Percentiles rank a stretch among this genome's conserved stretches.
Conservation (phyloP, 2,797 vertebrate genomes). For the Xenops minutus region DNA sequence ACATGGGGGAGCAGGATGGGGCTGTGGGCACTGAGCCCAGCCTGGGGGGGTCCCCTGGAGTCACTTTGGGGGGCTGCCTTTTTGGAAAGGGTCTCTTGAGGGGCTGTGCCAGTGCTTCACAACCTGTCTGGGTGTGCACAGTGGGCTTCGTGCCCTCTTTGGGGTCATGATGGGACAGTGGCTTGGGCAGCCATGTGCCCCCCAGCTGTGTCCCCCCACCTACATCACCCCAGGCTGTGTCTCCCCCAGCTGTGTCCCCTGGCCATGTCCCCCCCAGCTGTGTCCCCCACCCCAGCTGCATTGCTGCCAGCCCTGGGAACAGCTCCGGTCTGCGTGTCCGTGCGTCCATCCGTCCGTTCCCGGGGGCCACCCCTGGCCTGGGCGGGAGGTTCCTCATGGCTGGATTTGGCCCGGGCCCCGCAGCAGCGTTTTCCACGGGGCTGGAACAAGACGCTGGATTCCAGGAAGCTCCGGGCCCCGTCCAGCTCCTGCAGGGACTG, state of each 20-base stretch:
- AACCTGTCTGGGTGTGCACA: fast-evolving
- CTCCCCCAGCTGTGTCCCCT: neutral
- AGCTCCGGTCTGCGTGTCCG: neutral
- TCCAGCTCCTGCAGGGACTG: slow-evolving; percentile 54
- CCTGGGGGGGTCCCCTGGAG: neutral
- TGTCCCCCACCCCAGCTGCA: neutral
- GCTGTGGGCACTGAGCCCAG: neutral
- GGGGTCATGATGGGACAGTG: neutral
- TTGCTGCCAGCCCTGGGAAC: neutral
- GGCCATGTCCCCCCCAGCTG: neutral
- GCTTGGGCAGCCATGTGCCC: neutral
- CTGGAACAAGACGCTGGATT: slow-evolving; percentile 40
- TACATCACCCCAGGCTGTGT: neutral
- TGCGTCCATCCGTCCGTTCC: neutral
- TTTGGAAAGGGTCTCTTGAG: neutral
- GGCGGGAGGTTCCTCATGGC: slow-evolving; percentile 38
- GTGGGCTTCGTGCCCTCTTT: neutral
- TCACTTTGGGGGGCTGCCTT: neutral
- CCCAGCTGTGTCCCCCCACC: neutral
- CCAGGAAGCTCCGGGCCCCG: slow-evolving; percentile 46
- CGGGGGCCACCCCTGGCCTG: neutral
- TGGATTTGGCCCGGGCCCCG: slow-evolving; percentile 29
- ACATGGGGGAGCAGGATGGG: neutral
- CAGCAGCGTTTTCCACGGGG: slow-evolving; percentile 36
- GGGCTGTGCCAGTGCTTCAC: fast-evolving